Evolutionary conservation across 2,113 vertebrate species (phyloP).

Genomic region (Naja naja): DNA sequence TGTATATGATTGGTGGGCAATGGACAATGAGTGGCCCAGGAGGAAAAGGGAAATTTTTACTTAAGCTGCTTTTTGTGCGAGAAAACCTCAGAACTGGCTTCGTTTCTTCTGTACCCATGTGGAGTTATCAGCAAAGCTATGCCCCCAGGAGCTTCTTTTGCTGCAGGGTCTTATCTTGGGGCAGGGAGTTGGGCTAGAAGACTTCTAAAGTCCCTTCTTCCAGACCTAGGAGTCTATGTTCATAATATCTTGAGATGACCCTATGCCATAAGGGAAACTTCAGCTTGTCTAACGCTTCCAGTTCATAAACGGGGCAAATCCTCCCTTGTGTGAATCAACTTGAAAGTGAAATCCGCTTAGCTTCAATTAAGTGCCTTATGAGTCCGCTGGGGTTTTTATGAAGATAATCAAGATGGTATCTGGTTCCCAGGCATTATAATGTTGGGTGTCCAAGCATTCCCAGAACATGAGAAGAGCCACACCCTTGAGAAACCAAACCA

Average conservation of each 20-base stretch:
- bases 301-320: neutral
- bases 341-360: neutral
- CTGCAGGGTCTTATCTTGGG: too few species aligned
- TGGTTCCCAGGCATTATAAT: conserved; percentile 20
- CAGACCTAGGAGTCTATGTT: too few species aligned
- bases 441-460: conserved; percentile 21
- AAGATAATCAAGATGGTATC: neutral
- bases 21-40: too few species aligned
- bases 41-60: too few species aligned
- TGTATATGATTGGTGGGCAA: too few species aligned
- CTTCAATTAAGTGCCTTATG: neutral
- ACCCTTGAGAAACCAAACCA: conserved; percentile 12
- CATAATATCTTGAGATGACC: neutral
- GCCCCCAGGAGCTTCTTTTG: too few species aligned
- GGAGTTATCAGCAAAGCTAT: too few species aligned
- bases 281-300: neutral
- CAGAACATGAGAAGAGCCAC: conserved; percentile 1
- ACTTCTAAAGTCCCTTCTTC: too few species aligned
- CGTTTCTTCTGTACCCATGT: too few species aligned
- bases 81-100: too few species aligned
- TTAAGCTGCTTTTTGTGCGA: too few species aligned
- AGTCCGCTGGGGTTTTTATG: conserved; percentile 6
- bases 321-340: neutral
- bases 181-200: neutral
- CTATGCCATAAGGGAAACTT: neutral